These are phyloP conservation scores for Pogonophryne albipinna DNA, from an alignment of 2,797 vertebrate genomes.

Conservation along the genomic window DNA sequence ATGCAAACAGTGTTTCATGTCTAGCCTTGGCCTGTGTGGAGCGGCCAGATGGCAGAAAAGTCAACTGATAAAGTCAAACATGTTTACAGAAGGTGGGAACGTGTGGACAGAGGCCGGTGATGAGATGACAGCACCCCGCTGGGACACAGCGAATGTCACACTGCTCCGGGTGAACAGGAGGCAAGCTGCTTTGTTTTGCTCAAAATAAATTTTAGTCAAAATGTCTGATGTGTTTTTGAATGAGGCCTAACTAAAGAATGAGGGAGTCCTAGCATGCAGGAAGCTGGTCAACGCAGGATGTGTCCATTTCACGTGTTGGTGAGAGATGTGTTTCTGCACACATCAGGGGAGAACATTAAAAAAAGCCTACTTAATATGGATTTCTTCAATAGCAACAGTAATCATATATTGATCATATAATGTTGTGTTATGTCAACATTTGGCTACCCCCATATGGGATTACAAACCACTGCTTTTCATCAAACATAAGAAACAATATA, in stretches of 20 bases:
- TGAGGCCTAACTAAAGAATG: not conserved
- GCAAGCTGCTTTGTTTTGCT: slow-evolving; percentile 26
- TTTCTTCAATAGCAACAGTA: not conserved
- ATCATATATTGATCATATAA: not conserved
- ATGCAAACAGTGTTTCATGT: slow-evolving; percentile 40
- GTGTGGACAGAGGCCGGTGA: slow-evolving; percentile 65
- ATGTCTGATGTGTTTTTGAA: slow-evolving; percentile 12
- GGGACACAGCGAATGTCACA: slow-evolving; percentile 41
- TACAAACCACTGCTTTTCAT: not conserved
- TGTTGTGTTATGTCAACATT: not conserved
- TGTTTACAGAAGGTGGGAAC: slow-evolving; percentile 66
- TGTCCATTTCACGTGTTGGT: too few relatives aligned
- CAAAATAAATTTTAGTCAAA: not conserved
- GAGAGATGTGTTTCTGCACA: not conserved
- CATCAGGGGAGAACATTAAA: not conserved
- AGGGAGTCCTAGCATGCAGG: not conserved
- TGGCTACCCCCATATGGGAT: not conserved
- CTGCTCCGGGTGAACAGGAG: slow-evolving; percentile 31
- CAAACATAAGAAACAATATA: not conserved
- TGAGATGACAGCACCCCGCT: slow-evolving; percentile 60
- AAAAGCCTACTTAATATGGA: not conserved
- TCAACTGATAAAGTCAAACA: slow-evolving; percentile 75
- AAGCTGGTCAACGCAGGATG: not conserved
- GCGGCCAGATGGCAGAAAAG: slow-evolving; percentile 75
- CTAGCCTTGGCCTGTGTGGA: slow-evolving; percentile 40